These are phyloP conservation scores for Lottia gigantea DNA, from an alignment of 2,888 invertebrate species.

Conservation along the genomic window DNA sequence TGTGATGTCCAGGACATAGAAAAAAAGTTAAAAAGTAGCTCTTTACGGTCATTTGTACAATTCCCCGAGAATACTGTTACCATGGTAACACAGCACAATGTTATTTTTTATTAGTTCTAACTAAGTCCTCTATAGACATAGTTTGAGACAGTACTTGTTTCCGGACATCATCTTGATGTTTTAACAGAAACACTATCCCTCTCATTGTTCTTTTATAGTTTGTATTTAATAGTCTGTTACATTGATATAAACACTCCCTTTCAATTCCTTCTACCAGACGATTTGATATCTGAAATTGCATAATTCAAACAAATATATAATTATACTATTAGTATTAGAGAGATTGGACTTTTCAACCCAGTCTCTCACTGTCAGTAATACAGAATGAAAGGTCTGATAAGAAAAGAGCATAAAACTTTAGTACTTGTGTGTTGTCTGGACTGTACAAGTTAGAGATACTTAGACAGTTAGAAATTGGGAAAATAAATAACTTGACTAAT, in stretches of 20 bases:
- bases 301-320: not conserved
- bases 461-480: no score
- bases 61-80: not conserved
- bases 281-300: conserved; percentile 34
- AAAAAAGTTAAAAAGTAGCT: no score
- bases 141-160: conserved; percentile 42
- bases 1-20: no score
- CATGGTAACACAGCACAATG: not conserved
- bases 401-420: no score
- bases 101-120: conserved; percentile 37
- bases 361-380: no score
- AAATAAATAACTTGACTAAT: no score
- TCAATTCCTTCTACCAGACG: conserved; percentile 53
- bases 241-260: conserved; percentile 50
- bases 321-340: no score
- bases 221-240: conserved; percentile 41
- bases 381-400: no score
- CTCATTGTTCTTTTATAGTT: conserved; percentile 53
- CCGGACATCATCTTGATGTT: conserved; percentile 46
- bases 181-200: conserved; percentile 54
- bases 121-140: conserved; percentile 50
- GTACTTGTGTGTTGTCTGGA: no score
- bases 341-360: no score
- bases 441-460: no score
- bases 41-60: no score